Evolutionary conservation across 2,888 invertebrate genomes (phyloP), one percentile per base, ranked within the genome.

Genomic region (Andrena flavipes): DNA sequence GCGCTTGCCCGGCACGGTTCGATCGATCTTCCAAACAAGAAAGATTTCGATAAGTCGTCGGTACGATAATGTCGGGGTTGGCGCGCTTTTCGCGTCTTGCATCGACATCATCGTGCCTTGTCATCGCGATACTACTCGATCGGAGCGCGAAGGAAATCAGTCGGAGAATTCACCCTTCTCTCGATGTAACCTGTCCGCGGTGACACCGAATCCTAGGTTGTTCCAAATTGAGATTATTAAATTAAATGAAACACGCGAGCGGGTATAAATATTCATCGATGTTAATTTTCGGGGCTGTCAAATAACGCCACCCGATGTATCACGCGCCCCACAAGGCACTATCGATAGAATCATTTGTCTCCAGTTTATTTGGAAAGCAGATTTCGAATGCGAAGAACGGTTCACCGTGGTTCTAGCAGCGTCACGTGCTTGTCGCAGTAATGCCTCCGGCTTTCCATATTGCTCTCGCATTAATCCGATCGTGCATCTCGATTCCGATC

Each of bases 21-120:
- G 79, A 87, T 86, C 80, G 80, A 77, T 87, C 87, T 75, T 83
- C 68, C 74, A 29, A 42, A 56, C 84, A 33, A 73, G 84, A 76
- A 73, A 80, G 80, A 86, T 87, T 82, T 74, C 87, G 82, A 87
- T 68, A 77, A 82, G 76, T 87, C 76, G 87, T 76, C 84, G 79
- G 73, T 56, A 59, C 75, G 75, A 79, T 77, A 75, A 82, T 84
- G 82, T 82, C 76, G 33, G 51, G 71, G 7, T 23, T 42, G 51
- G 68, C 63, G 69, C 85, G 70, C 76, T 75, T 80, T 75, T 76
- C 63, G 10, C 75, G 62, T 69, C 68, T 64, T 68, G 49, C 48
- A 23, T 54, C 80, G 51, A 30, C 35, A 30, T 59, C 62, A 54
- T 74, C 76, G 49, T 56, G 60, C 51, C 56, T 30, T 51, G 77